Evolutionary conservation across 2,797 vertebrate genomes (phyloP), one percentile per base, ranked within the genome.

Genomic region (Helicolenus hilgendorfi): DNA sequence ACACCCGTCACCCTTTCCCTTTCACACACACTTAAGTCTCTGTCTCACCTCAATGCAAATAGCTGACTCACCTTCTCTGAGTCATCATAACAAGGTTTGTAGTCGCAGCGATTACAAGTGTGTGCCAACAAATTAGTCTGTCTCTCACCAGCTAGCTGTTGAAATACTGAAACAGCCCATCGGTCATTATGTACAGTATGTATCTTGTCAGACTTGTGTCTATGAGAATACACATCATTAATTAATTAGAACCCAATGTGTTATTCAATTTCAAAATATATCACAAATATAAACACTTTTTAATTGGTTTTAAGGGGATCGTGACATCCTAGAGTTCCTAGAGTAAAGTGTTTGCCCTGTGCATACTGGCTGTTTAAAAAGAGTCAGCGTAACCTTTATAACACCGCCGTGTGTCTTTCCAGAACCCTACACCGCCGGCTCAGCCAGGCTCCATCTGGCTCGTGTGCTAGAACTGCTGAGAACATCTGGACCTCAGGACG

Each of bases 391-490:
- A 41, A 72, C 67, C 31, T 38, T 83, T 63, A 4, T 69, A 38
- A 62, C 55, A 78, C 78, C 10, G 1, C 9, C 5, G 15, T 18
- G 5, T 81, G 36, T 84, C 36, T 70, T 78, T 85, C 14, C 86
- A 98, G 98, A 98, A 69, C 96, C 96, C 2, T 98, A 98, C 91
- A 97, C 96, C 0, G 92, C 92, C 35, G 93, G 89, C 78, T 96
- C 97, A 3, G 97, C 96, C 41, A 94, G 95, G 68, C 87, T 95
- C 76, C 98, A 98, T 78, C 93, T 98, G 87, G 94, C 95, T 65
- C 97, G 96, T 31, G 95, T 98, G 62, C 92, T 97, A 56, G 98
- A 98, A 78, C 87, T 98, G 82, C 90, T 98, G 86, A 97, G 96
- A 89, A 83, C 89, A 3, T 81, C 96, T 18, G 96, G 97, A 72